A percentile compares a stretch with the other conserved stretches of the same genome.
These are phyloP conservation scores for Coleophora deauratella DNA, from an alignment of 2,888 invertebrate genomes.

Conservation along the genomic window DNA sequence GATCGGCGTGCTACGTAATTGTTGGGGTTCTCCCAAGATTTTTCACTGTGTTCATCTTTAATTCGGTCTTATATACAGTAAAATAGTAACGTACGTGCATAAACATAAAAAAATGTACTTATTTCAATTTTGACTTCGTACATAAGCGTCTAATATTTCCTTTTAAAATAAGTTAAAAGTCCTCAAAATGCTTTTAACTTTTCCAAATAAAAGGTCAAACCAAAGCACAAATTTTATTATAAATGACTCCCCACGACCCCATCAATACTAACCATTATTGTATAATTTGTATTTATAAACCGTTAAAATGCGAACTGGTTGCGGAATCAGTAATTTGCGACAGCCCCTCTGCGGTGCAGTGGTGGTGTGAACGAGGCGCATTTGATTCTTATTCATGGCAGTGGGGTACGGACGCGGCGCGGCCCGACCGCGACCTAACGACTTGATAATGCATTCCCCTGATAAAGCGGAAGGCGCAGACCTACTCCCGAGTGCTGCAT, in stretches of 20 bases:
- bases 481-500: constrained; percentile 54
- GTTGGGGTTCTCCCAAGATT: too few species aligned
- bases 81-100: too few species aligned
- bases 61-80: too few species aligned
- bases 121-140: too few species aligned
- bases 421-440: constrained; percentile 58
- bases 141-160: too few species aligned
- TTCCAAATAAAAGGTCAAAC: too few species aligned
- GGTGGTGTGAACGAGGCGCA: constrained; percentile 26
- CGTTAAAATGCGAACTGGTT: constrained; percentile 51
- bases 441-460: constrained; percentile 75
- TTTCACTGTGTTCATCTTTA: too few species aligned
- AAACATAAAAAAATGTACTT: too few species aligned
- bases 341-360: constrained; percentile 34
- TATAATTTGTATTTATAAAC: constrained; percentile 62
- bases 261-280: constrained; percentile 39
- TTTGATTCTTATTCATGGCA: constrained; percentile 70
- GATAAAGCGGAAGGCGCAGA: constrained; percentile 70
- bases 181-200: too few species aligned
- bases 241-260: constrained; percentile 6
- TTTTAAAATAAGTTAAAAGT: too few species aligned
- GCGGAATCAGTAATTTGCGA: constrained; percentile 59
- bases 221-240: neutral
- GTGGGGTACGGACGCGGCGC: constrained; percentile 29
- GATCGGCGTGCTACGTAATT: too few species aligned